Evolutionary conservation across 2,797 vertebrate species (phyloP).

Genomic region (Protonibea diacanthus): DNA sequence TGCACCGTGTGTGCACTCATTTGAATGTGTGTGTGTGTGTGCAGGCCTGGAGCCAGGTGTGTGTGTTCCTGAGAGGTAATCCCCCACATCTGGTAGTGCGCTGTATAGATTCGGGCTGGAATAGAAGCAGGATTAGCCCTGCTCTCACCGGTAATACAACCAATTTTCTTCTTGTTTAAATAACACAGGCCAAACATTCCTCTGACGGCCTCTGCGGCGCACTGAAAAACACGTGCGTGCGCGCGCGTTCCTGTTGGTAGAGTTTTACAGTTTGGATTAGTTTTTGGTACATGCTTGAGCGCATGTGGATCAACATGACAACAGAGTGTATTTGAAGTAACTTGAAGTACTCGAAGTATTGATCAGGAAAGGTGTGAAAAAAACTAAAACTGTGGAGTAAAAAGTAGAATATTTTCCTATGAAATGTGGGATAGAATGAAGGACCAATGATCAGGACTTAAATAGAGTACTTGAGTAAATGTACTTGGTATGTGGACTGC

Average conservation of each 20-base stretch:
- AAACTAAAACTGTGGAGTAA: too few relatives aligned
- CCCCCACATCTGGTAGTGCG: constrained; percentile 66
- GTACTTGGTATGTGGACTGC: too few relatives aligned
- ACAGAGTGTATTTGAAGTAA: too few relatives aligned
- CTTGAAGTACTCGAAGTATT: too few relatives aligned
- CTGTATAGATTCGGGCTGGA: constrained; percentile 56
- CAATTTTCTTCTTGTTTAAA: constrained; percentile 72
- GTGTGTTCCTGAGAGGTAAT: constrained; percentile 59
- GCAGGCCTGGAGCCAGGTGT: constrained; percentile 59
- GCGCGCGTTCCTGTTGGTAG: constrained; percentile 8
- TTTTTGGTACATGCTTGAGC: constrained; percentile 2
- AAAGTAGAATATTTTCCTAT: too few relatives aligned
- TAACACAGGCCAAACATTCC: constrained; percentile 62
- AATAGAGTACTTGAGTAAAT: too few relatives aligned
- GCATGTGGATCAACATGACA: too few relatives aligned
- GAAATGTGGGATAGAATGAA: too few relatives aligned
- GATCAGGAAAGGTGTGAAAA: too few relatives aligned
- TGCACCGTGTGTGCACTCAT: neutral
- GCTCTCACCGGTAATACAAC: constrained; percentile 63
- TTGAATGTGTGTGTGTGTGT: constrained; percentile 27
- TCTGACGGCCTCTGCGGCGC: constrained; percentile 17
- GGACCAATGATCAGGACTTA: too few relatives aligned
- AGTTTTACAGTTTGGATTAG: neutral
- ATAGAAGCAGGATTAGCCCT: constrained; percentile 60
- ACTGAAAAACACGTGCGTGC: neutral